phyloP scores from a whole-genome alignment of 2,888 invertebrate genomes.

The Ophioninae sp. region DNA sequence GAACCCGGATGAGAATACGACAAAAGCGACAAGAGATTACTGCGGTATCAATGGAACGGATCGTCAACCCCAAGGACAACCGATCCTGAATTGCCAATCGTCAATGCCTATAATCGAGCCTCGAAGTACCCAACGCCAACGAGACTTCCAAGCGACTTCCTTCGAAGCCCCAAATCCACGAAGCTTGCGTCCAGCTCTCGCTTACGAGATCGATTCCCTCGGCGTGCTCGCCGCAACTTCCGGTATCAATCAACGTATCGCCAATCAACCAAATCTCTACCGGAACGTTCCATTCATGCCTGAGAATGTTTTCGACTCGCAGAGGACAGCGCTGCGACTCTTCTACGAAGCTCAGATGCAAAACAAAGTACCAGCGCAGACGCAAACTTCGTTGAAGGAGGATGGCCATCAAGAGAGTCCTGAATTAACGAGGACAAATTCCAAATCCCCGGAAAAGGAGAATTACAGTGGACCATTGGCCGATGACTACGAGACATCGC shows the following conservation, averaged over 20 bases:
- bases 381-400: conserved; percentile 73
- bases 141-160: conserved; percentile 77
- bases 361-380: conserved; percentile 73
- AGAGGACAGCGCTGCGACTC: conserved; percentile 56
- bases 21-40: conserved; percentile 30
- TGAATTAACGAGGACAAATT: conserved; percentile 36
- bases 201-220: conserved; percentile 70
- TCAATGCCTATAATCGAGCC: conserved; percentile 46
- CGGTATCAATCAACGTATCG: conserved; percentile 63
- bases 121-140: conserved; percentile 58
- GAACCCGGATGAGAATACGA: conserved; percentile 48
- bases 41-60: conserved; percentile 42
- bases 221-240: conserved; percentile 63
- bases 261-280: conserved; percentile 66
- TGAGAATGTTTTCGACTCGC: conserved; percentile 64
- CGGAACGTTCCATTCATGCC: conserved; percentile 72
- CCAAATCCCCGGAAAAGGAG: conserved; percentile 53
- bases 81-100: conserved; percentile 62
- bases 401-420: conserved; percentile 60
- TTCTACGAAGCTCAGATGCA: conserved; percentile 66
- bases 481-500: conserved; percentile 31
- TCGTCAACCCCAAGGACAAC: conserved; percentile 63
- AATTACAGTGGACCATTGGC: conserved; percentile 27
- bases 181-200: conserved; percentile 71
- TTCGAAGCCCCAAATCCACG: conserved; percentile 78